Evolutionary conservation across 2,797 vertebrate genomes (phyloP).

Genomic region (Sebastes cheni): DNA sequence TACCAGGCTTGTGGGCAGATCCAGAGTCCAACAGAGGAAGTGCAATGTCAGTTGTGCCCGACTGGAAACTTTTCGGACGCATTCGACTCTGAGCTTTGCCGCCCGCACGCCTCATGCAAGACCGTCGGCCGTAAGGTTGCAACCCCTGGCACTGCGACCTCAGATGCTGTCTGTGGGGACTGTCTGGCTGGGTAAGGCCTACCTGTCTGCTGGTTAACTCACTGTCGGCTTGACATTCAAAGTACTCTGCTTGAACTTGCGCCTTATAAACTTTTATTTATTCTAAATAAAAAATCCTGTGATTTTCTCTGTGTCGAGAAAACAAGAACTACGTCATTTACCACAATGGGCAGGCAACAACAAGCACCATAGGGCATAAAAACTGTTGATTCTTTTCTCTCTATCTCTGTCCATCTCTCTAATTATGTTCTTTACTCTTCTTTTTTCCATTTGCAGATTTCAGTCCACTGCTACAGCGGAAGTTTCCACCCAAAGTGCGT

Average conservation of each 20-base stretch:
- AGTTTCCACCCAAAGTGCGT: slow-evolving; percentile 51
- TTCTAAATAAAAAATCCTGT: slow-evolving; percentile 10
- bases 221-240: not conserved
- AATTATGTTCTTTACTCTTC: slow-evolving; percentile 16
- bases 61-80: slow-evolving; percentile 85
- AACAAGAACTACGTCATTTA: slow-evolving; percentile 24
- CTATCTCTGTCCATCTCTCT: slow-evolving; percentile 5
- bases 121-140: slow-evolving; percentile 70
- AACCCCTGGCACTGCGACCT: slow-evolving; percentile 69
- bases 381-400: slow-evolving; percentile 20
- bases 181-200: slow-evolving; percentile 88
- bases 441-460: slow-evolving; percentile 69
- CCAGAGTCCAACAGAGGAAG: slow-evolving; percentile 55
- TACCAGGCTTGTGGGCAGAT: slow-evolving; percentile 78
- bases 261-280: slow-evolving; percentile 27
- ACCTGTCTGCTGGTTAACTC: slow-evolving; percentile 7
- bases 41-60: slow-evolving; percentile 83
- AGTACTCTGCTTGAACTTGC: not conserved
- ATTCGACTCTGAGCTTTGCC: slow-evolving; percentile 75
- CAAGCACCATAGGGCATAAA: not conserved
- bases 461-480: slow-evolving; percentile 32
- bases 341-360: slow-evolving; percentile 16
- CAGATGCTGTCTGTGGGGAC: slow-evolving; percentile 84
- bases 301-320: slow-evolving; percentile 14
- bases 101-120: slow-evolving; percentile 80